Conservation (phyloP, 2,113 vertebrate species). For the Sciurus niger region DNA sequence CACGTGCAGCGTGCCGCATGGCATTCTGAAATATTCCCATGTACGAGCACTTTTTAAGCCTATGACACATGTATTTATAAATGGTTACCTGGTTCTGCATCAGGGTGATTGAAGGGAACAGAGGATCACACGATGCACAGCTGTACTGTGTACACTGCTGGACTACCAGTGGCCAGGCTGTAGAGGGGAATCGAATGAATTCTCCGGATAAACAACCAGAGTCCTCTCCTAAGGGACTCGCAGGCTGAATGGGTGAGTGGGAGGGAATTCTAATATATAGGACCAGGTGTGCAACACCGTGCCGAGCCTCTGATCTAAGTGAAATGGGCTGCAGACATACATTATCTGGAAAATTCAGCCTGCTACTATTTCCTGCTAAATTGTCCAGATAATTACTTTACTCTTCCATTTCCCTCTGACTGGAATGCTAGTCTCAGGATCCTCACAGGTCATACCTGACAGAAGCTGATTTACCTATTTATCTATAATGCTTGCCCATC, state of each 20-base stretch:
- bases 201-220: background rate
- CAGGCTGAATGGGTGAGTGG: background rate
- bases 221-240: background rate
- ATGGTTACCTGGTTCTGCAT: background rate
- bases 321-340: background rate
- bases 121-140: fast-evolving
- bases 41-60: background rate
- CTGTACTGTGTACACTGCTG: no score
- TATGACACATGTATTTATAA: background rate
- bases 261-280: background rate
- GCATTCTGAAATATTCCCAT: background rate
- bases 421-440: slow-evolving; percentile 64
- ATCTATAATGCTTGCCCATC: background rate
- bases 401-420: slow-evolving; percentile 71
- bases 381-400: slow-evolving; percentile 79
- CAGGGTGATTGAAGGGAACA: background rate
- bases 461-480: slow-evolving; percentile 53
- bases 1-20: background rate
- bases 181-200: background rate
- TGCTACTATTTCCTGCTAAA: slow-evolving; percentile 73
- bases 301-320: background rate
- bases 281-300: background rate
- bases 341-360: slow-evolving; percentile 65
- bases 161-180: background rate
- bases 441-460: slow-evolving; percentile 49